These are phyloP conservation scores for Rutilus rutilus DNA, from an alignment of 2,113 vertebrate genomes.

Conservation along the genomic window DNA sequence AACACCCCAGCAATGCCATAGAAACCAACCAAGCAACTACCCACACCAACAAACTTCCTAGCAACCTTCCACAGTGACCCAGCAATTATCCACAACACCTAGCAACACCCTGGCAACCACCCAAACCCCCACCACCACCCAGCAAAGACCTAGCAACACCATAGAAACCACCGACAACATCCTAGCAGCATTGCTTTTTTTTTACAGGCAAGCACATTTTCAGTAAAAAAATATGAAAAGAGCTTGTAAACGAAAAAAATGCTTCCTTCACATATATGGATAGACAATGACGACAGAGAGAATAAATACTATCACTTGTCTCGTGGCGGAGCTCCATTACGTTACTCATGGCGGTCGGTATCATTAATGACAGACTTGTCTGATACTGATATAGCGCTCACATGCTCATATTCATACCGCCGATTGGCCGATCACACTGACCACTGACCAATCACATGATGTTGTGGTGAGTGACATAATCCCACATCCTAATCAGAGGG, in stretches of 20 bases:
- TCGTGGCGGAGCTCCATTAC: constrained; percentile 2
- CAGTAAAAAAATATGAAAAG: background rate
- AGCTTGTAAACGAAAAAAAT: background rate
- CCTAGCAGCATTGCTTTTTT: background rate
- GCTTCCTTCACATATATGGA: background rate
- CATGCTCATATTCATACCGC: background rate
- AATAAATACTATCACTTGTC: background rate
- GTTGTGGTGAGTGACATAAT: constrained; percentile 49
- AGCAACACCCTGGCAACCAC: background rate
- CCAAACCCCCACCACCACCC: background rate
- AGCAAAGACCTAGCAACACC: background rate
- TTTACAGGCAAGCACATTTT: background rate
- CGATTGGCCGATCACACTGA: constrained; percentile 3
- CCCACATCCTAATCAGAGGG: constrained; percentile 45
- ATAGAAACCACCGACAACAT: background rate
- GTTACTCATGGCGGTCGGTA: background rate
- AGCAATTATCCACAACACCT: too few species aligned
- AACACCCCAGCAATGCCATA: background rate
- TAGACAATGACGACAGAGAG: constrained; percentile 9
- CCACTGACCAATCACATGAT: constrained; percentile 22
- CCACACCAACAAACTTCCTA: background rate
- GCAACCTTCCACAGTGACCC: background rate
- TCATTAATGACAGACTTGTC: constrained; percentile 25
- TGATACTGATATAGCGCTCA: background rate
- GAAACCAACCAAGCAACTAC: background rate